Conservation (phyloP, 1,140 invertebrate species). For the Cherax quadricarinatus region DNA sequence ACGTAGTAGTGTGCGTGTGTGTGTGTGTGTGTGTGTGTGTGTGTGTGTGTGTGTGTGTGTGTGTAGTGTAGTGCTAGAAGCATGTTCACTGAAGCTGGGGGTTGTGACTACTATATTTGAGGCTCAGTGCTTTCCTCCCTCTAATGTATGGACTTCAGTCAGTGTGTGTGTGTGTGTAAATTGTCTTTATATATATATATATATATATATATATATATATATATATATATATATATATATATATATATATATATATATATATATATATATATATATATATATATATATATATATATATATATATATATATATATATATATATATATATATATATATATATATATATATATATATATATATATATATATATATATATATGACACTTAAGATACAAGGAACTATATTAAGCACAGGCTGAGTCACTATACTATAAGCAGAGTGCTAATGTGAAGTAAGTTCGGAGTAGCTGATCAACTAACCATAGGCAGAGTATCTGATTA, state of each 20-base stretch:
- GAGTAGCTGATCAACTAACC: no score
- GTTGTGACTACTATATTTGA: background rate
- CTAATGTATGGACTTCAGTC: background rate
- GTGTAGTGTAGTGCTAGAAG: background rate
- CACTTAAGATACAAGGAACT: no score
- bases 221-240: background rate
- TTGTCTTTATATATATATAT: conserved; percentile 14
- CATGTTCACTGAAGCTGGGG: background rate
- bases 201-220: conserved; percentile 17
- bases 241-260: no score
- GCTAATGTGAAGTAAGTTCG: no score
- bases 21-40: background rate
- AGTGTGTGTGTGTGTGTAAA: conserved; percentile 5
- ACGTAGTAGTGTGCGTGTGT: background rate
- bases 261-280: background rate
- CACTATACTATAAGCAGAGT: no score
- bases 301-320: conserved; percentile 19
- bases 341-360: background rate
- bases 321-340: conserved; percentile 13
- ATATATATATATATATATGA: no score
- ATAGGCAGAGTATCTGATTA: no score
- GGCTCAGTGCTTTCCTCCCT: background rate
- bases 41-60: background rate
- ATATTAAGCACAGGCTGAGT: no score
- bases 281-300: background rate